Evolutionary conservation across 2,797 vertebrate genomes (phyloP), one percentile per base, ranked within the genome.

Genomic region (Alauda arvensis): DNA sequence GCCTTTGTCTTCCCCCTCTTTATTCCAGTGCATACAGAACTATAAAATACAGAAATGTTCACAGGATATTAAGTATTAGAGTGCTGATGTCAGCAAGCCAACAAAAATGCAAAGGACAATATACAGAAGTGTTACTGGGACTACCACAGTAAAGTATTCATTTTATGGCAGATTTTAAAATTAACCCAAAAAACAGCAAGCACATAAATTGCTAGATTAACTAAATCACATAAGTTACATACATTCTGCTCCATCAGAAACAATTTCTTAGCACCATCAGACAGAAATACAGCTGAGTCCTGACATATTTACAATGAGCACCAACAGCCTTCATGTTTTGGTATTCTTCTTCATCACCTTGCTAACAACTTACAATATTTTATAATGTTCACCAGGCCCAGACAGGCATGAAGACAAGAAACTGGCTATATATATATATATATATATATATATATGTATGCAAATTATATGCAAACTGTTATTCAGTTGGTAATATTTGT

Each of bases 61-160:
- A 89, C 67, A 91, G 61, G 71, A 77, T 93, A 90, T 91, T 88
- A 95, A 95, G 51, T 80, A 90, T 87, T 94, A 90, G 89, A 92
- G 40, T 0, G 1, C 80, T 87, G 88, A 90, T 90, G 87, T 93
- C 90, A 93, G 85, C 88, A 92, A 90, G 87, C 83, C 91, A 94
- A 94, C 82, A 91, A 90, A 93, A 94, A 88, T 85, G 85, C 46
- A 42, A 83, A 89, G 70, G 84, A 87, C 88, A 92, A 79, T 83
- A 74, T 71, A 65, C 60, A 94, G 91, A 94, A 85, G 70, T 87
- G 85, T 93, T 93, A 51, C 83, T 87, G 40, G 39, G 43, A 20
- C 71, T 87, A 67, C 71, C 51, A 48, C 28, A 28, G 26, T 31
- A 77, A 92, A 91, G 43, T 70, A 72, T 42, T 83, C 42, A 5